phyloP scores from a whole-genome alignment of 2,797 vertebrate genomes.

The Malacoctenus gilli region DNA sequence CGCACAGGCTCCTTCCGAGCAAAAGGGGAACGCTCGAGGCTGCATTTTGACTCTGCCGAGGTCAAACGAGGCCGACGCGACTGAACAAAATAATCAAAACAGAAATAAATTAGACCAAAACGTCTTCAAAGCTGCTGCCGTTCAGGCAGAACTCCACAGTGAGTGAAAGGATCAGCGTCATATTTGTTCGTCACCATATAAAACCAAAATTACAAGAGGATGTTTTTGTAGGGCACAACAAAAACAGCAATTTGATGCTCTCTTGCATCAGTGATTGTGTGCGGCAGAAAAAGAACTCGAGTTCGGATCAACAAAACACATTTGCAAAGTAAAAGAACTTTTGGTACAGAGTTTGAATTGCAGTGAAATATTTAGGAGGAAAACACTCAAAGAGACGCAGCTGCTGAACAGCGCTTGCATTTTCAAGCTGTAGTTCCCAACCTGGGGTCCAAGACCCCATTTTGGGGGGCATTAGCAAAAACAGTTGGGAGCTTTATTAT shows the following conservation, averaged over 20 bases:
- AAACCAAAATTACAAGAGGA: slow-evolving; percentile 8
- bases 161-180: background rate
- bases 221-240: slow-evolving; percentile 18
- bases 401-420: too few relatives aligned
- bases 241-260: slow-evolving; percentile 25
- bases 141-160: background rate
- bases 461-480: too few relatives aligned
- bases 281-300: slow-evolving; percentile 7
- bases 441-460: too few relatives aligned
- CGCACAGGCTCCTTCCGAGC: slow-evolving; percentile 5
- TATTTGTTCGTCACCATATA: slow-evolving; percentile 16
- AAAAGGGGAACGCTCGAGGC: slow-evolving; percentile 16
- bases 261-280: slow-evolving; percentile 29
- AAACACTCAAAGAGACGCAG: background rate
- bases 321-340: slow-evolving; percentile 17
- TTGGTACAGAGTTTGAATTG: background rate
- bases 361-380: slow-evolving; percentile 3
- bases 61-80: slow-evolving; percentile 34
- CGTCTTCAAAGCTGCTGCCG: slow-evolving; percentile 16
- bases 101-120: slow-evolving; percentile 22
- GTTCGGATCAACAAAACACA: background rate
- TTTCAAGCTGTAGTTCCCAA: too few relatives aligned
- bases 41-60: slow-evolving; percentile 3
- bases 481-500: too few relatives aligned
- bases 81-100: slow-evolving; percentile 33